Evolutionary conservation across 1,140 invertebrate genomes (phyloP).

Genomic region (Calephelis nemesis): DNA sequence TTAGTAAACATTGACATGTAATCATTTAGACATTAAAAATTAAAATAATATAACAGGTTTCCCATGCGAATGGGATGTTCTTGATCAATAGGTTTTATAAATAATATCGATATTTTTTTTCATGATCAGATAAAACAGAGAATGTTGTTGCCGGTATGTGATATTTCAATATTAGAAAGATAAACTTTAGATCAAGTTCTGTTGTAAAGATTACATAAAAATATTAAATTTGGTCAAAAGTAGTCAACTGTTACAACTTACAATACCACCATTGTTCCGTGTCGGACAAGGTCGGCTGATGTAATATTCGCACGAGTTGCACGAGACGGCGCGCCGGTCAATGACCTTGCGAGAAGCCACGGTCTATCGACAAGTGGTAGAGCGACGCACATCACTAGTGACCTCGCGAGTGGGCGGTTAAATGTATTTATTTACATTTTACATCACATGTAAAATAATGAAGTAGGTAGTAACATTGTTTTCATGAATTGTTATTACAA

Average conservation of each 20-base stretch:
- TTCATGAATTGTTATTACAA: constrained; percentile 4
- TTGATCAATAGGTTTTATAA: neutral
- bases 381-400: constrained; percentile 52
- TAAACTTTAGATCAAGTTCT: neutral
- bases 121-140: neutral
- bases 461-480: neutral
- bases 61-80: neutral
- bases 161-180: neutral
- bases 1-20: neutral
- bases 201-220: constrained; percentile 3
- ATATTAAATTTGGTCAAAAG: constrained; percentile 25
- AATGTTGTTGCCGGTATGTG: neutral
- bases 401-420: constrained; percentile 29
- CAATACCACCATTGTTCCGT: constrained; percentile 63
- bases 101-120: neutral
- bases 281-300: constrained; percentile 71
- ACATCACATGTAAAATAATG: neutral
- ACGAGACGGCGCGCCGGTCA: constrained; percentile 63
- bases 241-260: constrained; percentile 34
- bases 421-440: constrained; percentile 21
- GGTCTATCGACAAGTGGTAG: constrained; percentile 51
- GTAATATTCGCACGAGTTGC: constrained; percentile 59
- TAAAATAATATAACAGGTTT: neutral
- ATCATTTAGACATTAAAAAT: neutral
- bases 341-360: constrained; percentile 55